These are phyloP conservation scores for Empis livida DNA, from an alignment of 2,888 invertebrate species.

Conservation along the genomic window DNA sequence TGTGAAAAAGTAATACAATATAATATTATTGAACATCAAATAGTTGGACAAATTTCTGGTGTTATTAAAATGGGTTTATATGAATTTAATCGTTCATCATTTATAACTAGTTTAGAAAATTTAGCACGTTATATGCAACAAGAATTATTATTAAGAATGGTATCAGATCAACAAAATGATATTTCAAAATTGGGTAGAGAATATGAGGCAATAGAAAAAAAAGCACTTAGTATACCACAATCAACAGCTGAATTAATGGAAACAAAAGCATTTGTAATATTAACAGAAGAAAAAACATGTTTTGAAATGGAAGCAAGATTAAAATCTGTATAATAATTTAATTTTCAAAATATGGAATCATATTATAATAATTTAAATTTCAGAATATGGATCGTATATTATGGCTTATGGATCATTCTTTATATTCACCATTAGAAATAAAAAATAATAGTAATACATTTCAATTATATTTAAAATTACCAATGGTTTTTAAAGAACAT, in stretches of 20 bases:
- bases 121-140: conserved; percentile 56
- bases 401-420: conserved; percentile 72
- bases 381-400: conserved; percentile 53
- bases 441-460: conserved; percentile 80
- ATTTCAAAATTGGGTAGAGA: conserved; percentile 75
- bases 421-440: conserved; percentile 70
- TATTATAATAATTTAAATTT: background rate
- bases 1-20: conserved; percentile 47
- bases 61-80: conserved; percentile 72
- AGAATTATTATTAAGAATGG: conserved; percentile 59
- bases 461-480: conserved; percentile 75
- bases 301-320: conserved; percentile 65
- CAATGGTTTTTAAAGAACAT: conserved; percentile 71
- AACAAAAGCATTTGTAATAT: conserved; percentile 60
- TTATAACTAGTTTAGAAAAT: conserved; percentile 56
- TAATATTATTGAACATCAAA: conserved; percentile 46
- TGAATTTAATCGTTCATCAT: conserved; percentile 65
- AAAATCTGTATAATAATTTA: conserved; percentile 35
- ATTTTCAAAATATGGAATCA: background rate
- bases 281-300: conserved; percentile 56
- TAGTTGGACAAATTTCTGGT: conserved; percentile 42
- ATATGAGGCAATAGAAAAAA: conserved; percentile 67
- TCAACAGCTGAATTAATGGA: conserved; percentile 80
- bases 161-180: conserved; percentile 63
- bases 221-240: conserved; percentile 62